Evolutionary conservation across 2,113 vertebrate species (phyloP).

Genomic region (Pollimyrus isidori): DNA sequence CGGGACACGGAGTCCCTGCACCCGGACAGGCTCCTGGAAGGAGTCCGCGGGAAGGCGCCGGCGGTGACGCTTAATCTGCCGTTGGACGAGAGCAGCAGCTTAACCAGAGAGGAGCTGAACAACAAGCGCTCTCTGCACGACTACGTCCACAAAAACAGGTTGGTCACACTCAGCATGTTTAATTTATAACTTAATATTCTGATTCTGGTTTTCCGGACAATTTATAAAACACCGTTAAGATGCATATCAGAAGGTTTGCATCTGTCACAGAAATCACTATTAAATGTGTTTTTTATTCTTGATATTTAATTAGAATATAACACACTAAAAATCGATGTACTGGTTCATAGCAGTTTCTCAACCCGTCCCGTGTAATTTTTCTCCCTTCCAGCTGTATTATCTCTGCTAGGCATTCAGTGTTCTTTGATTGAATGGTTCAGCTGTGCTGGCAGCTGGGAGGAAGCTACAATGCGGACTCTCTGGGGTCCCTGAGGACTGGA

Average conservation of each 20-base stretch:
- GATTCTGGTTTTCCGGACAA: not conserved
- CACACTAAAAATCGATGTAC: not conserved
- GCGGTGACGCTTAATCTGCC: not conserved
- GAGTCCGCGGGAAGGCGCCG: conserved; percentile 24
- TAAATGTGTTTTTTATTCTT: not conserved
- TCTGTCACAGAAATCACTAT: not conserved
- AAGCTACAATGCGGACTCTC: not conserved
- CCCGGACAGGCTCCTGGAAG: conserved; percentile 41
- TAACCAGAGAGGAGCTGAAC: conserved; percentile 33
- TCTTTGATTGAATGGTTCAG: not conserved
- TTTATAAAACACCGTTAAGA: not conserved
- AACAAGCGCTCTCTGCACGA: conserved; percentile 61
- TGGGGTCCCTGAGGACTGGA: not conserved
- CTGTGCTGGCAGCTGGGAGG: not conserved
- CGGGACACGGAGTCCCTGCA: conserved; percentile 23
- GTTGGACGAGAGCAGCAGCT: conserved; percentile 8
- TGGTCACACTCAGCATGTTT: conserved; percentile 1
- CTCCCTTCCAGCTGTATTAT: not conserved
- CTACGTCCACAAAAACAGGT: conserved; percentile 68
- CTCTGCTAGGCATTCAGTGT: not conserved
- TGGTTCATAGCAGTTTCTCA: not conserved
- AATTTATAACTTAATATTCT: not conserved
- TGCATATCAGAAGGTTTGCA: not conserved
- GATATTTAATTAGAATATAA: not conserved
- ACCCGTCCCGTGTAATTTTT: not conserved